phyloP scores from a whole-genome alignment of 1,140 invertebrate species.

The Tenebrio molitor region DNA sequence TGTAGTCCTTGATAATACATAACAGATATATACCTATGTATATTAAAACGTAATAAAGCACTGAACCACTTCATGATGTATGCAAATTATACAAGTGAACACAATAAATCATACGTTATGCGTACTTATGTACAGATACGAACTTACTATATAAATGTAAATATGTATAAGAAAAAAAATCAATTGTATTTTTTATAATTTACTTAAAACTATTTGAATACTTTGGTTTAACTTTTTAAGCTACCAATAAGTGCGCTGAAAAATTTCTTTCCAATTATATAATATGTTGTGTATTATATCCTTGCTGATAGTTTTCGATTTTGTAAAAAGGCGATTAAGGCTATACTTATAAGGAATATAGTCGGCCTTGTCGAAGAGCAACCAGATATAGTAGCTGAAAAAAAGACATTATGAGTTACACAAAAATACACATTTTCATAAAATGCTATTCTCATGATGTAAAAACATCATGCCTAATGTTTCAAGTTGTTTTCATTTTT shows the following conservation, averaged over 20 bases:
- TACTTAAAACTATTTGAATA: slow-evolving; percentile 51
- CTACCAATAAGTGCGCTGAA: slow-evolving; percentile 50
- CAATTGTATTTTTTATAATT: slow-evolving; percentile 33
- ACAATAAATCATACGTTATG: slow-evolving; percentile 26
- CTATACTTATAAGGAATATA: slow-evolving; percentile 34
- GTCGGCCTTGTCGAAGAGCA: slow-evolving; percentile 18
- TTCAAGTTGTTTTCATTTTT: no score
- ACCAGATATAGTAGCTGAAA: slow-evolving; percentile 45
- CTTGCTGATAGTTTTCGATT: slow-evolving; percentile 1
- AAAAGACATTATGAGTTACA: no score
- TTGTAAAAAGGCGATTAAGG: slow-evolving; percentile 39
- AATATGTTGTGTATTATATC: slow-evolving; percentile 20
- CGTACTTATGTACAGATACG: slow-evolving; percentile 12
- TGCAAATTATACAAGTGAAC: slow-evolving; percentile 5
- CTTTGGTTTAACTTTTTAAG: slow-evolving; percentile 57
- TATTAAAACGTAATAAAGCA: no score
- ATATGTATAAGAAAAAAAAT: slow-evolving; percentile 18
- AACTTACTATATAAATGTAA: slow-evolving; percentile 10
- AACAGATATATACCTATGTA: no score
- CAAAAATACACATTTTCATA: neutral
- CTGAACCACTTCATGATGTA: no score
- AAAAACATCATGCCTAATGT: no score
- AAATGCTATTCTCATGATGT: no score
- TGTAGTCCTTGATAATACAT: no score
- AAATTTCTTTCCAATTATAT: slow-evolving; percentile 28